phyloP scores from a whole-genome alignment of 2,888 invertebrate genomes.

The Cheiracanthium punctorium region DNA sequence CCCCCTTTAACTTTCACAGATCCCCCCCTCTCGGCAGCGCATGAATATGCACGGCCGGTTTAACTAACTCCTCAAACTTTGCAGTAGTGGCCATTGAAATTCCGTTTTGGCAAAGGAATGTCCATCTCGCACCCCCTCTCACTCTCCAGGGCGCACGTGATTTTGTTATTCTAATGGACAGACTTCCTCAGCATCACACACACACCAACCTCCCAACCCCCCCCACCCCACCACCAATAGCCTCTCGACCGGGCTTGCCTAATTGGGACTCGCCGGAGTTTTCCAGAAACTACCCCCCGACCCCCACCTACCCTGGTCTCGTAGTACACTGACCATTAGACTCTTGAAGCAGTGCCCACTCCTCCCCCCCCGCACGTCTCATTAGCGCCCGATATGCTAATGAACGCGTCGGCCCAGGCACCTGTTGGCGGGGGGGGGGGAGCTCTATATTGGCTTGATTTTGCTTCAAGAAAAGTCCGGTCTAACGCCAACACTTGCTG shows the following conservation, averaged over 20 bases:
- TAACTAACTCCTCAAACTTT: conserved; percentile 5
- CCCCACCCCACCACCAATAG: conserved; percentile 5
- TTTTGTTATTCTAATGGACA: conserved; percentile 28
- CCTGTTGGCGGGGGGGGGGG: conserved; percentile 43
- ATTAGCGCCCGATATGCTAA: conserved; percentile 12
- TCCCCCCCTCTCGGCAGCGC: background rate
- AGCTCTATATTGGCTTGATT: conserved; percentile 45
- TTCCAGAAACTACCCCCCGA: background rate
- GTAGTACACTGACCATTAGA: conserved; percentile 12
- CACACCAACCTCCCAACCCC: conserved; percentile 8
- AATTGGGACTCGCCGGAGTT: background rate
- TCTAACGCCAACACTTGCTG: no score
- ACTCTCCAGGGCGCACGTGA: no score
- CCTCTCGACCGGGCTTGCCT: background rate
- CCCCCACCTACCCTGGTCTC: background rate
- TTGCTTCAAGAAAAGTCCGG: conserved; percentile 29
- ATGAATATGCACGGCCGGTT: background rate
- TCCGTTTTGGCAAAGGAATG: conserved; percentile 18
- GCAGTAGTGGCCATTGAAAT: conserved; percentile 11
- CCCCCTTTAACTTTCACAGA: no score
- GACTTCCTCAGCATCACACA: no score
- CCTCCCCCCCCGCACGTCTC: background rate
- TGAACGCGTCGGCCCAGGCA: background rate
- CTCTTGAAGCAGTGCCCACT: background rate
- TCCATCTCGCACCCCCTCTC: conserved; percentile 6